Conservation (phyloP, 2,113 vertebrate genomes). For the Dendropsophus ebraccatus region DNA sequence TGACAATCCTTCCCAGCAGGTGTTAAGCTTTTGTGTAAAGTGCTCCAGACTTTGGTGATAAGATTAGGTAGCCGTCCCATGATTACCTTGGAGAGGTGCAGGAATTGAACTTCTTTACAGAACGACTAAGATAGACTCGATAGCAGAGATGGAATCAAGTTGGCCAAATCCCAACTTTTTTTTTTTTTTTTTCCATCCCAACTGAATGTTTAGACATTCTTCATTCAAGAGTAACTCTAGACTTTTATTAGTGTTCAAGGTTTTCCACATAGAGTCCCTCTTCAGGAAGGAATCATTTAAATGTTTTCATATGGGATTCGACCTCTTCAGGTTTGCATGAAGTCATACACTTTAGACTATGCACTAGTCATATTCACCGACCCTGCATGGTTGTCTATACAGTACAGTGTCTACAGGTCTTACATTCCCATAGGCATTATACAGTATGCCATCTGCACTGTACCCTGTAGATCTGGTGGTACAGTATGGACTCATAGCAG, state of each 20-base stretch:
- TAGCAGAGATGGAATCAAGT: not conserved
- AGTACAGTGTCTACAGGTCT: not conserved
- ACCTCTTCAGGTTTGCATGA: not conserved
- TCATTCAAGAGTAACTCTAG: not conserved
- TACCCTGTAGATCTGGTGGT: too few relatives aligned
- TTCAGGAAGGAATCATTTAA: not conserved
- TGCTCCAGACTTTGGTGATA: constrained; percentile 14
- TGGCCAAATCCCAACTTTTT: not conserved
- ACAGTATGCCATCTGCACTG: not conserved
- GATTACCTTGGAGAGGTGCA: constrained; percentile 13
- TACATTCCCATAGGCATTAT: not conserved
- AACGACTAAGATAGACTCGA: constrained; percentile 4
- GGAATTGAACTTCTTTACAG: constrained; percentile 21
- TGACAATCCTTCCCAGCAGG: not conserved
- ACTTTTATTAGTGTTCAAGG: constrained; percentile 8
- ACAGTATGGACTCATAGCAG: not conserved
- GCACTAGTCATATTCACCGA: not conserved
- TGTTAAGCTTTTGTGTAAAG: constrained; percentile 36
- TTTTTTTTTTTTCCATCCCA: not conserved
- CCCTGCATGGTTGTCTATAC: not conserved
- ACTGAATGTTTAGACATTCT: constrained; percentile 2
- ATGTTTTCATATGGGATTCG: not conserved
- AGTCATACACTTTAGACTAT: not conserved
- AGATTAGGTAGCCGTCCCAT: constrained; percentile 6
- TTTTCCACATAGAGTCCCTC: not conserved